These are phyloP conservation scores for Aythya baeri DNA, from an alignment of 2,113 vertebrate genomes.

Conservation along the genomic window DNA sequence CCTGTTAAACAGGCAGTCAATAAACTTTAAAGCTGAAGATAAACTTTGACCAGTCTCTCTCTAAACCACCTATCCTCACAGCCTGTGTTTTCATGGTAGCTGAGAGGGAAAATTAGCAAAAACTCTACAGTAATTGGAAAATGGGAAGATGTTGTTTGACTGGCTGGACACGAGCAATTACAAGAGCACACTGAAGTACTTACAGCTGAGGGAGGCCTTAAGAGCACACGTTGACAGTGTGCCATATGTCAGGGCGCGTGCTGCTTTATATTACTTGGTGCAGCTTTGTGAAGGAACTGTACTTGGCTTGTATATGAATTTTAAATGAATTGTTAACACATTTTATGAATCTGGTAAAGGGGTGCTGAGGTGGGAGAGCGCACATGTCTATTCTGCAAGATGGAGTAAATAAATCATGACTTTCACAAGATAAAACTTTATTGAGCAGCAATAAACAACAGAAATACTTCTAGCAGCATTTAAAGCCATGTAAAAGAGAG, in stretches of 20 bases:
- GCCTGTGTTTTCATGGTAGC: not conserved
- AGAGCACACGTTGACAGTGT: not conserved
- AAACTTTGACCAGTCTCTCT: not conserved
- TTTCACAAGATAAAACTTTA: conserved; percentile 70
- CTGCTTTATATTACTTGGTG: not conserved
- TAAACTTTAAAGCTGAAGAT: not conserved
- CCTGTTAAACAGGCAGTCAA: not conserved
- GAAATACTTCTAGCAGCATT: conserved; percentile 42
- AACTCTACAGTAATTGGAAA: accelerated
- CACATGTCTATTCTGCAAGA: not conserved
- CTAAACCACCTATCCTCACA: not conserved
- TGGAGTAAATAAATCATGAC: conserved; percentile 61
- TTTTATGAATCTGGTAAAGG: conserved; percentile 70
- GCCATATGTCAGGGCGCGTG: conserved; percentile 9
- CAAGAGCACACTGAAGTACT: not conserved
- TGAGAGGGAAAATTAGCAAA: not conserved
- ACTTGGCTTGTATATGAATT: conserved; percentile 7
- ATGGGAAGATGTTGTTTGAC: not conserved
- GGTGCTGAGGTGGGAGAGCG: not conserved
- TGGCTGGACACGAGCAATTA: not conserved
- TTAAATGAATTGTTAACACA: conserved; percentile 70
- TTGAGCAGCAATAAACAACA: conserved; percentile 65
- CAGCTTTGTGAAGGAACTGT: not conserved
- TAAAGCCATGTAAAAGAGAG: conserved; percentile 49
- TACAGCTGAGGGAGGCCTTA: not conserved